Conservation (phyloP, 2,888 invertebrate species). For the Argyresthia albistria region DNA sequence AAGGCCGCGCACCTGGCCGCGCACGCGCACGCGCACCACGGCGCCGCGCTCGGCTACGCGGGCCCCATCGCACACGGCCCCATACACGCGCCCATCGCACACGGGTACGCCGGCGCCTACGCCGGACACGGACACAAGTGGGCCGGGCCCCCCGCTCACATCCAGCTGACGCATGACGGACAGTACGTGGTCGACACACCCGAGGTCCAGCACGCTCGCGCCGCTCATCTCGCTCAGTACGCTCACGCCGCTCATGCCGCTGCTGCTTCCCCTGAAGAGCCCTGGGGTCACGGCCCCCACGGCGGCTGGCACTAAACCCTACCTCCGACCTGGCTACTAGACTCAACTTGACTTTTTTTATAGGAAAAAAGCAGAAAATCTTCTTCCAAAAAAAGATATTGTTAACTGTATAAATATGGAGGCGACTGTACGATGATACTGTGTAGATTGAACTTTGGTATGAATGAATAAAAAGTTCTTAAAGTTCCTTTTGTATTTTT, state of each 20-base stretch:
- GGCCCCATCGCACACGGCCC: slow-evolving; percentile 26
- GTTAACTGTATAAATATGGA: slow-evolving; percentile 51
- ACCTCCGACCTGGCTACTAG: slow-evolving; percentile 30
- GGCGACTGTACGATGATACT: slow-evolving; percentile 54
- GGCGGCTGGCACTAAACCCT: slow-evolving; percentile 52
- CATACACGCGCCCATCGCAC: slow-evolving; percentile 24
- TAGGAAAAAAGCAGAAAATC: background rate
- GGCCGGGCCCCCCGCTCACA: slow-evolving; percentile 60
- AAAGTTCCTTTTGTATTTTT: slow-evolving; percentile 25
- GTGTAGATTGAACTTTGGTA: slow-evolving; percentile 61
- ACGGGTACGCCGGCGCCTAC: slow-evolving; percentile 27
- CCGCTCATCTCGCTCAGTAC: slow-evolving; percentile 54
- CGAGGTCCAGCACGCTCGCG: slow-evolving; percentile 62
- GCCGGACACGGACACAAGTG: slow-evolving; percentile 62
- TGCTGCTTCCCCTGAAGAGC: slow-evolving; percentile 56
- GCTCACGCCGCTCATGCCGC: slow-evolving; percentile 59
- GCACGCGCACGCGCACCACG: slow-evolving; percentile 40
- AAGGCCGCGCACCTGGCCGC: slow-evolving; percentile 69
- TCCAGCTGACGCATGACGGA: slow-evolving; percentile 65
- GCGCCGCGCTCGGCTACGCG: slow-evolving; percentile 16
- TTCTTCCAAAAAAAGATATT: slow-evolving; percentile 33
- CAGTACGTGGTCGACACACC: slow-evolving; percentile 66
- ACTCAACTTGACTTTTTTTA: background rate
- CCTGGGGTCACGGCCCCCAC: slow-evolving; percentile 44
- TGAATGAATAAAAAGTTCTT: slow-evolving; percentile 53